Base-by-base conservation (phyloP, 2,888 invertebrate species). In the Uloborus plumipes region DNA sequence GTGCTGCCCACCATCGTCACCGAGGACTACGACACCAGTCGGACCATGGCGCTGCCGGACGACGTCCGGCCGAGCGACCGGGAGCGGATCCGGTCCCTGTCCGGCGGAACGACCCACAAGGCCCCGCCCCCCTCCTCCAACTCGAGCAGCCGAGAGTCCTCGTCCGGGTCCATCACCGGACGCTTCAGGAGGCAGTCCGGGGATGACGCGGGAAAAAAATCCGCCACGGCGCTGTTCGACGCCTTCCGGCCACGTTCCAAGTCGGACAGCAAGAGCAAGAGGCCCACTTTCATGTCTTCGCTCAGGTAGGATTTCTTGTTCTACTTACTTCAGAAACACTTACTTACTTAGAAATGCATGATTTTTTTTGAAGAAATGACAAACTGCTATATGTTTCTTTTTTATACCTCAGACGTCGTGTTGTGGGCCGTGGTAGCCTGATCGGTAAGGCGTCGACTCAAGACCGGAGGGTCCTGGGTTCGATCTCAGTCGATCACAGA, bases 221-320 rank as follows among this genome's bases (percentile, higher is more conserved):
- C 74, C n/a, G 51, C 47, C 26, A 58, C 84, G 39, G 87, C 87
- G 26, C 91, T 95, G 86, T 93, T 95, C 87, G 94, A 95, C 88
- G 94, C 94, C 59, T 94, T 95, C 88, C 90, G 94, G 86, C 93
- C 93, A 67, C 91, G 94, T 84, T 93, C 93, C 85, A 94, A 94
- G 89, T 93, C 94, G 55, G 94, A 94, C 89, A 84, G 84, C 61
- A 84, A 84, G 50, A 69, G 80, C 20, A 81, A 81, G 18, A 67
- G 81, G 22, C 84, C 84, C 15, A 81, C 84, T 3, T 81, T 84
- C 39, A 84, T 84, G 73, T 67, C 77, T 16, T 73, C 80, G 0
- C 61, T 84, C 31, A 80, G 77, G 77, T 82, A 13, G 18, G 64
- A 15, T 6, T 49, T 22, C 18, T 11, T 47, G 9, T 11, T 39